phyloP scores from a whole-genome alignment of 2,113 vertebrate genomes.

The Pogona vitticeps region DNA sequence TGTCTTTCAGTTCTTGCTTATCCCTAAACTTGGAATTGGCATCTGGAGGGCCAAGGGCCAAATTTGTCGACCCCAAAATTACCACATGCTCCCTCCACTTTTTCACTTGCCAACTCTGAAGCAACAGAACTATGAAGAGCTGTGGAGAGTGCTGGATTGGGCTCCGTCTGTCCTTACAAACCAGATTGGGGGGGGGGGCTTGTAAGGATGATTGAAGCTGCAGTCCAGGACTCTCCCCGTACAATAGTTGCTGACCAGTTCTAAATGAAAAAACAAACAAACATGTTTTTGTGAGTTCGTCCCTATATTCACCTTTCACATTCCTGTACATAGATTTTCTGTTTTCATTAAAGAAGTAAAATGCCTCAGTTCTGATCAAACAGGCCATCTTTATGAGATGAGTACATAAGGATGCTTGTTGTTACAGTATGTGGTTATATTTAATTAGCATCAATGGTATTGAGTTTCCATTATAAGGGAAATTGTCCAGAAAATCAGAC shows the following conservation, averaged over 20 bases:
- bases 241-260: neutral
- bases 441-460: constrained; percentile 14
- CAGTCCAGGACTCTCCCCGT: neutral
- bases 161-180: no score
- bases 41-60: neutral
- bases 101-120: neutral
- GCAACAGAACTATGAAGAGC: neutral
- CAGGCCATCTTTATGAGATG: constrained; percentile 1
- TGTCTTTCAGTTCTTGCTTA: neutral
- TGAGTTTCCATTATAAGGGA: constrained; percentile 33
- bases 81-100: neutral
- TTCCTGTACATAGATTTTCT: constrained; percentile 20
- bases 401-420: constrained; percentile 20
- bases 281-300: neutral
- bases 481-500: constrained; percentile 46
- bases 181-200: no score
- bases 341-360: neutral
- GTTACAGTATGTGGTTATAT: constrained; percentile 8
- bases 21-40: neutral
- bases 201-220: neutral
- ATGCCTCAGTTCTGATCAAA: constrained; percentile 23
- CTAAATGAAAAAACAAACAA: constrained; percentile 23
- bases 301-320: neutral
- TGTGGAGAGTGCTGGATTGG: neutral
- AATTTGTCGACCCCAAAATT: neutral